Conservation (phyloP, 1,140 invertebrate species). For the Cepaea nemoralis region DNA sequence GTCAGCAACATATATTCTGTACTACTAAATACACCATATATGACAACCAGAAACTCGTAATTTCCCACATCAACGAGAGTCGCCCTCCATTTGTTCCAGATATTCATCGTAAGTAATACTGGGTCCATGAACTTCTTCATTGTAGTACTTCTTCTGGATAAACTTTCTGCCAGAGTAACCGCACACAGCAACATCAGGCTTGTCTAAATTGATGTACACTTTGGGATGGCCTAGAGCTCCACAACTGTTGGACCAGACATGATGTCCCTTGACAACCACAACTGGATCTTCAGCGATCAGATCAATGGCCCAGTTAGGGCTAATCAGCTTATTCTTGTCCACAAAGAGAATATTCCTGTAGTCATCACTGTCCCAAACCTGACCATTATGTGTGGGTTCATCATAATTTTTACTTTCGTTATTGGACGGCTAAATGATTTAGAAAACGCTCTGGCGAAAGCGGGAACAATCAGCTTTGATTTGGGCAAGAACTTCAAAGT, state of each 20-base stretch:
- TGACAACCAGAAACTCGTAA: no score
- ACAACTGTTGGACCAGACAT: constrained; percentile 94
- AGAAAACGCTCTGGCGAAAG: constrained; percentile 14
- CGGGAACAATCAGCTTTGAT: background rate
- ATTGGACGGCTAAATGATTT: background rate
- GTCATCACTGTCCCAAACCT: constrained; percentile 87
- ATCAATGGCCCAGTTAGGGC: constrained; percentile 90
- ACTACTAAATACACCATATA: no score
- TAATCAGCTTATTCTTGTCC: constrained; percentile 86
- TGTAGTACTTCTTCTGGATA: constrained; percentile 67
- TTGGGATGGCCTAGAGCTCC: constrained; percentile 96
- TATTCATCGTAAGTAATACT: constrained; percentile 68
- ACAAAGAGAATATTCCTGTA: constrained; percentile 87
- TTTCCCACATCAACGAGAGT: constrained; percentile 36
- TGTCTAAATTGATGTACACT: constrained; percentile 98
- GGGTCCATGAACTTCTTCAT: constrained; percentile 60
- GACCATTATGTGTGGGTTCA: constrained; percentile 32
- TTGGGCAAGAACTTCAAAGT: background rate
- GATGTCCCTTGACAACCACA: constrained; percentile 79
- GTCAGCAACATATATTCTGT: no score
- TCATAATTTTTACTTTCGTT: constrained; percentile 18
- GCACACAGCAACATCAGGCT: constrained; percentile 92
- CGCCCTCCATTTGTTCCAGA: constrained; percentile 54
- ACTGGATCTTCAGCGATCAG: constrained; percentile 90
- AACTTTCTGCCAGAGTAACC: constrained; percentile 88